These are phyloP conservation scores for Petrophora chlorosata DNA, from an alignment of 2,888 invertebrate genomes.

Conservation along the genomic window DNA sequence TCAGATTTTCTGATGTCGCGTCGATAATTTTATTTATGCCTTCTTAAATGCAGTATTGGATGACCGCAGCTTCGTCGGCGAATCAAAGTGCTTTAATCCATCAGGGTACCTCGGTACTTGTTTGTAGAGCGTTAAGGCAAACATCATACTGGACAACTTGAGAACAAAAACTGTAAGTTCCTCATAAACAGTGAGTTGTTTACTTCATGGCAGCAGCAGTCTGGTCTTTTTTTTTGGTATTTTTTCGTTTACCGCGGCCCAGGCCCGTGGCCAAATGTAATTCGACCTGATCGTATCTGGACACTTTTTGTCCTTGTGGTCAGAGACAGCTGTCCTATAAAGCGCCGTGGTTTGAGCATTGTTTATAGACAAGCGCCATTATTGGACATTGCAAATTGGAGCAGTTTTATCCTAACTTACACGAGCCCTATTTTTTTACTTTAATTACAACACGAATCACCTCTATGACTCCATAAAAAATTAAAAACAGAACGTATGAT, in stretches of 20 bases:
- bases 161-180: conserved; percentile 55
- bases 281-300: conserved; percentile 80
- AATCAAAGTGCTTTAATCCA: conserved; percentile 49
- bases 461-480: background rate
- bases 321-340: conserved; percentile 77
- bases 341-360: conserved; percentile 64
- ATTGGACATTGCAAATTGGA: conserved; percentile 31
- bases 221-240: conserved; percentile 55
- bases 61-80: conserved; percentile 52
- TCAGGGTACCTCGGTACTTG: conserved; percentile 40
- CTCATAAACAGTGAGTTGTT: conserved; percentile 69
- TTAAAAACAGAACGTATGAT: background rate
- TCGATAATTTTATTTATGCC: conserved; percentile 63
- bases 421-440: conserved; percentile 4
- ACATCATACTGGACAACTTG: conserved; percentile 47
- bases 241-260: conserved; percentile 60
- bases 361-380: conserved; percentile 63
- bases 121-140: conserved; percentile 52
- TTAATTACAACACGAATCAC: background rate
- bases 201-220: conserved; percentile 60
- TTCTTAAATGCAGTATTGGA: conserved; percentile 43
- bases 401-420: conserved; percentile 25
- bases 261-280: conserved; percentile 75
- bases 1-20: conserved; percentile 47
- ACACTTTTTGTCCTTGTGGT: conserved; percentile 78